Evolutionary conservation across 2,888 invertebrate genomes (phyloP), one percentile per base, ranked within the genome.

Genomic region (Exocentrus adspersus): DNA sequence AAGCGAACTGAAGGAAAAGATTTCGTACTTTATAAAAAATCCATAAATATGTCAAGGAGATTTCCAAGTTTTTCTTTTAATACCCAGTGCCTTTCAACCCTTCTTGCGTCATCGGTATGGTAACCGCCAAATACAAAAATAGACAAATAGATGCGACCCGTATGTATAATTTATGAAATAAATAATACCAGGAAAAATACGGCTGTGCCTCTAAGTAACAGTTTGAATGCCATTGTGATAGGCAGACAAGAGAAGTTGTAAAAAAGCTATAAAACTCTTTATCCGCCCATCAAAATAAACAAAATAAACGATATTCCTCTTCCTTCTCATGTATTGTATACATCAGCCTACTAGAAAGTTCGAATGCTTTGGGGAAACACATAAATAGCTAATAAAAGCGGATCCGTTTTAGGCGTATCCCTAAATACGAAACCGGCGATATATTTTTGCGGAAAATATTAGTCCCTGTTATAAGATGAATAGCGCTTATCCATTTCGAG

Each of bases 181-280:
- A 37, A 37, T 37, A 37, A 37, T 37, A 37, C n/a, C 2, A 37
- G 4, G n/a, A 37, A 37, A 37, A 12, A n/a, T 12, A n/a, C 12
- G 5, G 37, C 37, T 37, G 37, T 12, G 37, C 37, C 2, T n/a
- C 37, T n/a, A n/a, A 37, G n/a, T 37, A 37, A n/a, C 37, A 37
- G 37, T 37, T 37, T 37, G 37, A 37, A 37, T 37, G 5, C 37
- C 37, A 37, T 37, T 37, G 37, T 37, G 37, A 37, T n/a, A n/a
- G 37, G 37, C 37, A 37, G 37, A 37, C 37, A 37, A n/a, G 37
- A 37, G n/a, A 37, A 37, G 37, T 37, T 37, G 37, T 37, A 37
- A 37, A 37, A 37, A 37, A 37, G n/a, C 37, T 37, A 37, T 37
- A 37, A 37, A 37, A 37, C 37, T 37, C 37, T 37, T 37, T 37